Percentiles rank a stretch among this genome's conserved stretches.
These are phyloP conservation scores for Trissolcus japonicus DNA, from an alignment of 2,888 invertebrate species.

Conservation along the genomic window DNA sequence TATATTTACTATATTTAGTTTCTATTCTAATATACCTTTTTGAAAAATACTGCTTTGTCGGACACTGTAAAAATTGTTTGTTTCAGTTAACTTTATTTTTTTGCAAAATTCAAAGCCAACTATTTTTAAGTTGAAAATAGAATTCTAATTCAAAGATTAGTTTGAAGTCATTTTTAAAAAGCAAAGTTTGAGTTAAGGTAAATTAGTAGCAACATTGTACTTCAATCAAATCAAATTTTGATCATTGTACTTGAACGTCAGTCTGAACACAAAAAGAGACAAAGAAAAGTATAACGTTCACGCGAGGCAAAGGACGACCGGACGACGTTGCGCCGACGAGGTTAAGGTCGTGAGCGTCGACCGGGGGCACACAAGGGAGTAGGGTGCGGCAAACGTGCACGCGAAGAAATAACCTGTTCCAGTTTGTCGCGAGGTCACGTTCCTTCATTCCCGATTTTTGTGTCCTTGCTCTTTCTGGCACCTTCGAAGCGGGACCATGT, in stretches of 20 bases:
- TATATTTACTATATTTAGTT: not conserved
- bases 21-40: too few relatives aligned
- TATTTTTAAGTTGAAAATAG: too few relatives aligned
- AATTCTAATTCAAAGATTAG: too few relatives aligned
- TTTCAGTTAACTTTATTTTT: too few relatives aligned
- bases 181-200: too few relatives aligned
- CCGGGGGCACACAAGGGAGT: slow-evolving; percentile 9
- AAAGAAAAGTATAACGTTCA: slow-evolving; percentile 31
- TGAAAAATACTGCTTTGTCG: too few relatives aligned
- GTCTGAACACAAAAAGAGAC: not conserved
- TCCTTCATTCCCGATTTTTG: slow-evolving; percentile 29
- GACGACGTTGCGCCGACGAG: slow-evolving; percentile 53
- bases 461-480: slow-evolving; percentile 1
- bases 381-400: slow-evolving; percentile 25
- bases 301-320: slow-evolving; percentile 51
- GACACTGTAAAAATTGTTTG: too few relatives aligned
- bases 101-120: too few relatives aligned
- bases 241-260: too few relatives aligned
- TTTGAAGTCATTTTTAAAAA: too few relatives aligned
- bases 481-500: not conserved
- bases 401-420: slow-evolving; percentile 55
- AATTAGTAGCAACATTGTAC: too few relatives aligned
- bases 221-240: too few relatives aligned
- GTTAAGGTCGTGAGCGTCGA: slow-evolving; percentile 52
- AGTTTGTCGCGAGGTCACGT: slow-evolving; percentile 50